phyloP scores from a whole-genome alignment of 2,888 invertebrate genomes.

The Phania funesta region DNA sequence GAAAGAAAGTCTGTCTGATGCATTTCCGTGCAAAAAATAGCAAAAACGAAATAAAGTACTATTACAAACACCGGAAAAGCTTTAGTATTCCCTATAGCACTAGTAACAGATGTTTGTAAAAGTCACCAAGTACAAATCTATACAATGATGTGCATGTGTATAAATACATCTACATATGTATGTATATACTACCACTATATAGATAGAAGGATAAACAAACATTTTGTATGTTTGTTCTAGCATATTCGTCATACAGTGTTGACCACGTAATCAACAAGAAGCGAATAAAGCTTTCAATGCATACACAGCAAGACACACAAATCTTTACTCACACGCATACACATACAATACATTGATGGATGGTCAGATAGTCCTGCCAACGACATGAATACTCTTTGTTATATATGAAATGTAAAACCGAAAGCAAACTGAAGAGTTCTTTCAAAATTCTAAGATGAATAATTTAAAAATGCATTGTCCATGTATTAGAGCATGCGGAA shows the following conservation, averaged over 20 bases:
- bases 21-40: slow-evolving; percentile 51
- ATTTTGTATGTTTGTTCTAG: slow-evolving; percentile 36
- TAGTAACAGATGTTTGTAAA: slow-evolving; percentile 60
- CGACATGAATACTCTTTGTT: slow-evolving; percentile 18
- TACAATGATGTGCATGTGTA: neutral
- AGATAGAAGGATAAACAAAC: slow-evolving; percentile 15
- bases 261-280: slow-evolving; percentile 64
- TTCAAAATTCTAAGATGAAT: neutral
- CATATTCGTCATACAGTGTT: slow-evolving; percentile 55
- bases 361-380: slow-evolving; percentile 38
- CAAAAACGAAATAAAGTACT: slow-evolving; percentile 13
- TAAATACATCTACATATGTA: neutral
- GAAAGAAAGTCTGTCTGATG: slow-evolving; percentile 57
- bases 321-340: neutral
- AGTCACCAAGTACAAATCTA: slow-evolving; percentile 26
- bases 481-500: too few species aligned
- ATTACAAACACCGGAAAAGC: slow-evolving; percentile 64
- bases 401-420: neutral
- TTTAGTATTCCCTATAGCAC: slow-evolving; percentile 61
- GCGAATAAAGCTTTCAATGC: slow-evolving; percentile 46
- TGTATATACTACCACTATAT: neutral
- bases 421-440: neutral
- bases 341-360: slow-evolving; percentile 28
- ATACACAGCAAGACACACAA: slow-evolving; percentile 2
- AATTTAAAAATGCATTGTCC: too few species aligned